Base-by-base conservation (phyloP, 2,888 invertebrate species). In the Kryphioiulus occultus region DNA sequence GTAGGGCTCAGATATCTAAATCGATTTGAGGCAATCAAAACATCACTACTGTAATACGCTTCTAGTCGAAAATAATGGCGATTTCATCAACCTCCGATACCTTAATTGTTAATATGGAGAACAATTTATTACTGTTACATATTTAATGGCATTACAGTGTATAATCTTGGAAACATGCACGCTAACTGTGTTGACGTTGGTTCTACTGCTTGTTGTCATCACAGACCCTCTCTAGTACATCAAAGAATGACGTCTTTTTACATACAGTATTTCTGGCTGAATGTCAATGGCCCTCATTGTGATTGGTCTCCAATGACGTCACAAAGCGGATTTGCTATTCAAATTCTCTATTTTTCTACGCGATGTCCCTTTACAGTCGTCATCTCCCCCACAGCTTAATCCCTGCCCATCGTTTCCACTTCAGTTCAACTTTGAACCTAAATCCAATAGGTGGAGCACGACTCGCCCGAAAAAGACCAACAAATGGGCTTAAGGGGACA, bases 391-490 rank as follows among this genome's bases (percentile, higher is more conserved):
- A 59, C 22, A 53, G 53, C 9, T 22, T 59, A 59, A 59, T 59
- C 59, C 59, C 59, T 59, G 59, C 22, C 59, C 59, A 59, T 22
- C 59, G 59, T 59, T 59, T 59, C 59, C 59, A 59, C 59, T 59
- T 59, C 59, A 59, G 59, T 59, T 59, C 59, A 59, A 59, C n/a
- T 59, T 22, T 59, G 59, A 59, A 59, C 22, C 59, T 59, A 59
- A 59, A 59, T 59, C 59, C 59, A 59, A 59, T 59, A 59, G 59
- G 59, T 59, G 59, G 59, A 59, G 59, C 59, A 22, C 59, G 59
- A 59, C 22, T 59, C 59, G 59, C 59, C 59, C 59, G 22, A 59
- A 59, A 59, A 59, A 22, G 59, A 22, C 59, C 59, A 59, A 59
- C 59, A 22, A n/a, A 59, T 59, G 59, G 59, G 59, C 22, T 22